Conservation (phyloP, 2,888 invertebrate genomes). For the Diarsia brunnea region DNA sequence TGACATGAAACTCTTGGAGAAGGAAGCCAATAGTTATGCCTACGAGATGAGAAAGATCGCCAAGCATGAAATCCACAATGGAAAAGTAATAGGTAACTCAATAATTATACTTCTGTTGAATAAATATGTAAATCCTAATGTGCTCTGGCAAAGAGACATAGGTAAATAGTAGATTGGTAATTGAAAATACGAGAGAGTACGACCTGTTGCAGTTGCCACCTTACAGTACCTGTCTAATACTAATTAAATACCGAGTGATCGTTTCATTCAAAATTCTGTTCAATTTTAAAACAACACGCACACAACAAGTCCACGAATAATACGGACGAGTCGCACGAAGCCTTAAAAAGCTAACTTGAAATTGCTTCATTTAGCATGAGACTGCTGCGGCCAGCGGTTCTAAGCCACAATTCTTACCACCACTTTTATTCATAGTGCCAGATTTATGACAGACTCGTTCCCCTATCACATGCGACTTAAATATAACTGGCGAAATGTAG, state of each 20-base stretch:
- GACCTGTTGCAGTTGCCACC: not conserved
- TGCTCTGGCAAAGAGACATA: not conserved
- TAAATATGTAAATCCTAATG: not conserved
- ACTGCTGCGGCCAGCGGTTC: too few species aligned
- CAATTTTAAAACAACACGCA: not conserved
- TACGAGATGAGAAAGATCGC: conserved; percentile 85
- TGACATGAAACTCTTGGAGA: conserved; percentile 83
- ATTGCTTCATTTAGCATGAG: too few species aligned
- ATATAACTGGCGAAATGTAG: too few species aligned
- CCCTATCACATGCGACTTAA: too few species aligned
- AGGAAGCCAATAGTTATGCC: conserved; percentile 83
- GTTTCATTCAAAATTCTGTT: not conserved
- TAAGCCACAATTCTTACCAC: too few species aligned
- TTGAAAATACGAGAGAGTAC: not conserved
- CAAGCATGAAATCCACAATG: conserved; percentile 75
- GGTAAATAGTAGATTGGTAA: not conserved
- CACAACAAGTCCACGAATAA: too few species aligned
- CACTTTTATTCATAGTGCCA: too few species aligned
- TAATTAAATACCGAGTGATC: too few species aligned
- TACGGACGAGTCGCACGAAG: too few species aligned
- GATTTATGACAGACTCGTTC: too few species aligned
- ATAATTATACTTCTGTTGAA: not conserved
- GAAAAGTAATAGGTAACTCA: conserved; percentile 79
- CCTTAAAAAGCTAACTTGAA: too few species aligned
- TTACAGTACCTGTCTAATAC: too few species aligned